Evolutionary conservation across 2,888 invertebrate genomes (phyloP).

Genomic region (Sminthurinus aureus): DNA sequence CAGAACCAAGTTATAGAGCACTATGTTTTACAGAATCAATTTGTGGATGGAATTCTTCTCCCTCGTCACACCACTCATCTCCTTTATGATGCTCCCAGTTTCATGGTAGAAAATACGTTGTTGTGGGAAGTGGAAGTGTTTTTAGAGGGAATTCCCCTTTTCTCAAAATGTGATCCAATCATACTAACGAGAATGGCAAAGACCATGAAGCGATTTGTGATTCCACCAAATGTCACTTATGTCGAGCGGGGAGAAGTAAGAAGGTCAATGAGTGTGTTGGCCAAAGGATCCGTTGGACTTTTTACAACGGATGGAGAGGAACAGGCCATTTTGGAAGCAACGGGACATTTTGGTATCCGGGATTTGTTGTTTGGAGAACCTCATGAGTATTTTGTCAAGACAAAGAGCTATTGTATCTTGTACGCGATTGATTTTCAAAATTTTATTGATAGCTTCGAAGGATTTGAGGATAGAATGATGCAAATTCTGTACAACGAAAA

Average conservation of each 20-base stretch:
- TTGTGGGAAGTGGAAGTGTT: conserved; percentile 42
- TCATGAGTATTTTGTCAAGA: conserved; percentile 36
- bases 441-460: conserved; percentile 43
- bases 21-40: conserved; percentile 39
- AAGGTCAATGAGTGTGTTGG: conserved; percentile 33
- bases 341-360: conserved; percentile 42
- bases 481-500: conserved; percentile 30
- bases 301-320: conserved; percentile 9
- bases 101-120: conserved; percentile 43
- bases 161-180: conserved; percentile 48
- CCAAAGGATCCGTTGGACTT: conserved; percentile 37
- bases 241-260: conserved; percentile 45
- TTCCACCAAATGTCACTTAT: conserved; percentile 38
- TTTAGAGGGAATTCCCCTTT: conserved; percentile 50
- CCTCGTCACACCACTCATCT: conserved; percentile 37
- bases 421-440: conserved; percentile 40
- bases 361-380: conserved; percentile 47
- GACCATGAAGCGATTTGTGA: conserved; percentile 31
- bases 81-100: conserved; percentile 47
- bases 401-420: conserved; percentile 43
- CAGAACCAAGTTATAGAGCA: conserved; percentile 44
- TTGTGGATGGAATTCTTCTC: conserved; percentile 44
- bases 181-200: conserved; percentile 46
- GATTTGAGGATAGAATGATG: conserved; percentile 42
- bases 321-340: conserved; percentile 38